phyloP scores from a whole-genome alignment of 2,888 invertebrate genomes.

The Marronus borbonicus region DNA sequence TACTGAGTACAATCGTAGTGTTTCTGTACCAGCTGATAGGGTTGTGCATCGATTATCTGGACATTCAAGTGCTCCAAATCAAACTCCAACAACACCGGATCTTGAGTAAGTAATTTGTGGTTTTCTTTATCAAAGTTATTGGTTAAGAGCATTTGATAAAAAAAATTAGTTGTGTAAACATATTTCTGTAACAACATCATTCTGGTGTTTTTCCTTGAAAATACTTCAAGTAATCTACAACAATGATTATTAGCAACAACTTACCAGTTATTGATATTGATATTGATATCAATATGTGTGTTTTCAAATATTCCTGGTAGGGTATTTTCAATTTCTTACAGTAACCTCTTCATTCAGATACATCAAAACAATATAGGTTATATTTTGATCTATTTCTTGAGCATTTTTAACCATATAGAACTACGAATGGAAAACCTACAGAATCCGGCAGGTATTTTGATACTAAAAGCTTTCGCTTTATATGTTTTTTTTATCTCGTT shows the following conservation, averaged over 20 bases:
- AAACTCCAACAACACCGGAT: slow-evolving; percentile 80
- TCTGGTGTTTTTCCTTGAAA: slow-evolving; percentile 47
- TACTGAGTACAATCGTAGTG: slow-evolving; percentile 88
- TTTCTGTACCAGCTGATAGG: slow-evolving; percentile 90
- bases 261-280: slow-evolving; percentile 62
- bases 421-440: neutral
- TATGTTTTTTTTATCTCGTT: neutral
- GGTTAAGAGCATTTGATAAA: slow-evolving; percentile 9
- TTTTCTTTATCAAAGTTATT: slow-evolving; percentile 16
- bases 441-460: neutral
- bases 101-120: slow-evolving; percentile 75
- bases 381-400: too few species aligned
- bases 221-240: slow-evolving; percentile 37
- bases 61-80: slow-evolving; percentile 74
- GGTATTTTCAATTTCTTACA: slow-evolving; percentile 42
- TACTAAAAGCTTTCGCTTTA: neutral
- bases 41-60: slow-evolving; percentile 73
- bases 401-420: neutral
- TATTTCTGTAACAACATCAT: neutral
- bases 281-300: slow-evolving; percentile 61
- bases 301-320: slow-evolving; percentile 65
- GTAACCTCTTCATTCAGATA: too few species aligned
- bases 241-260: slow-evolving; percentile 61
- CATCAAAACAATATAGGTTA: too few species aligned
- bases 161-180: slow-evolving; percentile 2